Evolutionary conservation across 2,888 invertebrate genomes (phyloP).

Genomic region (Sericinus montela): DNA sequence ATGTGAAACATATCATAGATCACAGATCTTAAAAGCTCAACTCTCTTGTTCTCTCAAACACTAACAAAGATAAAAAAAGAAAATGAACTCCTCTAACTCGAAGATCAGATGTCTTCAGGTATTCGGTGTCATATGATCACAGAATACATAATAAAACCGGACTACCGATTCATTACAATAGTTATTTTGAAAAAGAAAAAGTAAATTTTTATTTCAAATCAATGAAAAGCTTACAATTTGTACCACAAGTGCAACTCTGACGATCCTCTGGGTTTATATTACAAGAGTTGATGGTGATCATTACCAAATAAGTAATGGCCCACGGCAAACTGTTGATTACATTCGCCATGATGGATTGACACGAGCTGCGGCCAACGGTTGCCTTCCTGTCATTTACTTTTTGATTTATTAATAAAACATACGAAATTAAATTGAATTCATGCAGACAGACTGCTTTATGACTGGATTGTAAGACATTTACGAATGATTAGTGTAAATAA

Average conservation of each 20-base stretch:
- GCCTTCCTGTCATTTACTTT: conserved; percentile 33
- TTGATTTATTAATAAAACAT: conserved; percentile 18
- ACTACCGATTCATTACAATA: no score
- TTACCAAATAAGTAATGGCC: conserved; percentile 67
- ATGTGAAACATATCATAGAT: no score
- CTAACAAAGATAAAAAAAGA: no score
- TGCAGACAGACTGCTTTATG: conserved; percentile 1
- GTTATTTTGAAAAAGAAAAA: no score
- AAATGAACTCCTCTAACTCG: no score
- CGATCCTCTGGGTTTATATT: conserved; percentile 30
- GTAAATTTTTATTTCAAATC: no score
- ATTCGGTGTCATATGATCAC: no score
- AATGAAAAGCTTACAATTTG: conserved; percentile 21
- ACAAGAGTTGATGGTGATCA: conserved; percentile 46
- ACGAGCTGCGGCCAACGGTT: conserved; percentile 30
- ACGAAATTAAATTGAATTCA: conserved; percentile 13
- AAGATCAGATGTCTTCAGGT: no score
- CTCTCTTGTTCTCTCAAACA: no score
- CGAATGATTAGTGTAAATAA: no score
- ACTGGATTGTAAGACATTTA: neutral
- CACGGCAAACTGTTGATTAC: conserved; percentile 38
- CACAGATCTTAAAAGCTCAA: no score
- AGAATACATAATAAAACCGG: no score
- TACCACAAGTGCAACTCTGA: conserved; percentile 26
- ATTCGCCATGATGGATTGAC: conserved; percentile 61